Evolutionary conservation across 2,113 vertebrate genomes (phyloP).

Genomic region (Aythya baeri): DNA sequence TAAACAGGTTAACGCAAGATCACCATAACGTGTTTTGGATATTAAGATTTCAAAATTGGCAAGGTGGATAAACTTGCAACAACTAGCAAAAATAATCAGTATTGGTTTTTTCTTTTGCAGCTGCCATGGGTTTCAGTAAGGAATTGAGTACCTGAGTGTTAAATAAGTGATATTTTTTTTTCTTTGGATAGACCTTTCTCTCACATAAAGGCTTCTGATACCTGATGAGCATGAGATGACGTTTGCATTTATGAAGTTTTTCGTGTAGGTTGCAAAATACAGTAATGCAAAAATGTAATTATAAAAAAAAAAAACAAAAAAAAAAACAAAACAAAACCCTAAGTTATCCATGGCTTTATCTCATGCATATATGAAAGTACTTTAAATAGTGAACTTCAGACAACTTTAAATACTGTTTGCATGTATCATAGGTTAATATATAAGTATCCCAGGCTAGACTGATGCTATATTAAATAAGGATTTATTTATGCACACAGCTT

Average conservation of each 20-base stretch:
- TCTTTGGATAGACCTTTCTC: neutral
- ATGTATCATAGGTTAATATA: neutral
- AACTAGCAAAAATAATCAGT: neutral
- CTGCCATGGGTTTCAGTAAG: constrained; percentile 50
- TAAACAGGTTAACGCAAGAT: neutral
- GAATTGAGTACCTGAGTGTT: neutral
- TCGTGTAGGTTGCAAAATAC: neutral
- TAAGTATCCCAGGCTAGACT: neutral
- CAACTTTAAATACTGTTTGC: neutral
- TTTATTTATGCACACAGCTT: neutral
- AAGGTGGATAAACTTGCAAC: neutral
- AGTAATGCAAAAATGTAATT: neutral
- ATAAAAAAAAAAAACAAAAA: neutral
- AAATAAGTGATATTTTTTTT: neutral
- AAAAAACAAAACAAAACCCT: neutral
- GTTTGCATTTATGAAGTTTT: neutral
- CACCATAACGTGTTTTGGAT: neutral
- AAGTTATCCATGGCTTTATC: neutral
- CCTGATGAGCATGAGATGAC: neutral
- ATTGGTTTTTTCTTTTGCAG: constrained; percentile 51
- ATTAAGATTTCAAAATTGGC: neutral
- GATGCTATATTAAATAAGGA: neutral
- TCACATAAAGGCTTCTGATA: neutral
- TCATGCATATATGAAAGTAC: neutral
- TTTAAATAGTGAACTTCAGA: neutral